Base-by-base conservation (phyloP, 2,113 vertebrate genomes). In the Pica pica region DNA sequence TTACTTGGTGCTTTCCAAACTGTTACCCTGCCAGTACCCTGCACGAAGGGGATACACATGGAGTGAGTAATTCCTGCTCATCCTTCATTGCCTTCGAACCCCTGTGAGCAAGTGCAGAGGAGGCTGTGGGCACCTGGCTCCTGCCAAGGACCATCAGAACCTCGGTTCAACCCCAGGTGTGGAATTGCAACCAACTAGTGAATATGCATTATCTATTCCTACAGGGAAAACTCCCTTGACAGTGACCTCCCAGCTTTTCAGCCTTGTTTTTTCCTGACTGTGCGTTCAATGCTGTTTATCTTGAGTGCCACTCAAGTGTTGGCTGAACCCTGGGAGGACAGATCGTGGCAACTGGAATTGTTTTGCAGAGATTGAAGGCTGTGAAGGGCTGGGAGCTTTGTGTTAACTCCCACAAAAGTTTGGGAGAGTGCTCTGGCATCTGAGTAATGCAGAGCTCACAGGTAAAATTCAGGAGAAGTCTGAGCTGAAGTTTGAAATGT, bases 101-200 rank as follows among this genome's bases (percentile, higher is more conserved):
- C 31, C 64, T 83, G 26, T 9, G 50, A n/a, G 63, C 4, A 33
- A 35, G 11, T 5, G 50, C 55, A 52, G 41, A 73, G 83, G 31
- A 49, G 44, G 30, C 64, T 90, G 28, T 31, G 59, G 59, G 33
- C 64, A 14, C 30, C 52, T 26, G 31, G 35, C 37, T 37, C 41
- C 73, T 67, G 67, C 61, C 57, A 49, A 52, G 53, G 56, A 15
- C 33, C 16, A 4, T 1, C 1, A 87, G 73, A 70, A 26, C 23
- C 56, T 46, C 15, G 6, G 61, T 23, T 63, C 47, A 60, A 2
- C 17, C 33, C 37, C 49, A 11, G 5, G 7, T 24, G 22, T 67
- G 59, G 68, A 76, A 10, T 3, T 39, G 26, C 16, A 26, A 26
- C 44, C 68, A 37, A 0, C 17, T 16, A 2, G 3, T 55, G 21